These are phyloP conservation scores for Porites lobata DNA, from an alignment of 92 coral and sea anemone species.

Conservation along the genomic window DNA sequence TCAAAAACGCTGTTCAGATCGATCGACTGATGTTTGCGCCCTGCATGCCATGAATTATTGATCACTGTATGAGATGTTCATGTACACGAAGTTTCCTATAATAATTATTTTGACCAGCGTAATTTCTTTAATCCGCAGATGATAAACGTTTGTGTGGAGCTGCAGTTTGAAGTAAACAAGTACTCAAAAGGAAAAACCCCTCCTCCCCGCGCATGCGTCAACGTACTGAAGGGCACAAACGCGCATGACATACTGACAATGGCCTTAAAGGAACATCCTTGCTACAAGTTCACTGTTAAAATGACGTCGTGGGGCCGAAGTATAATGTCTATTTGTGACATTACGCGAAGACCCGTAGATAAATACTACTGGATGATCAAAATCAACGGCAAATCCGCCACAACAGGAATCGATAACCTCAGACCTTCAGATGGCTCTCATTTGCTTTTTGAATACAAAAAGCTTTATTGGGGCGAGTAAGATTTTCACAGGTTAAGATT, in stretches of 20 bases:
- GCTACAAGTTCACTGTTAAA: slow-evolving; percentile 61
- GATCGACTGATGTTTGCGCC: too few species aligned
- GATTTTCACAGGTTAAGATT: neutral
- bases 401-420: slow-evolving; percentile 80
- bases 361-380: slow-evolving; percentile 81
- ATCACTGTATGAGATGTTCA: too few species aligned
- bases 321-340: slow-evolving; percentile 73
- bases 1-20: too few species aligned
- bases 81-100: too few species aligned
- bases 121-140: slow-evolving; percentile 38
- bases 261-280: slow-evolving; percentile 64
- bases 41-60: too few species aligned
- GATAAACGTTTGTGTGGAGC: slow-evolving; percentile 75
- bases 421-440: slow-evolving; percentile 74
- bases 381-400: slow-evolving; percentile 48
- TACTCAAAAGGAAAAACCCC: slow-evolving; percentile 26
- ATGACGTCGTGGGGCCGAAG: slow-evolving; percentile 61
- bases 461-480: slow-evolving; percentile 45
- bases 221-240: slow-evolving; percentile 67
- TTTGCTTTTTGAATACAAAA: slow-evolving; percentile 76
- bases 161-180: slow-evolving; percentile 53
- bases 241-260: slow-evolving; percentile 64
- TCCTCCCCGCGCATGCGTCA: slow-evolving; percentile 39
- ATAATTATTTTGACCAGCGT: neutral
- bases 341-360: slow-evolving; percentile 33